Base-by-base conservation (phyloP, 2,888 invertebrate genomes). In the Peribatodes rhomboidaria region DNA sequence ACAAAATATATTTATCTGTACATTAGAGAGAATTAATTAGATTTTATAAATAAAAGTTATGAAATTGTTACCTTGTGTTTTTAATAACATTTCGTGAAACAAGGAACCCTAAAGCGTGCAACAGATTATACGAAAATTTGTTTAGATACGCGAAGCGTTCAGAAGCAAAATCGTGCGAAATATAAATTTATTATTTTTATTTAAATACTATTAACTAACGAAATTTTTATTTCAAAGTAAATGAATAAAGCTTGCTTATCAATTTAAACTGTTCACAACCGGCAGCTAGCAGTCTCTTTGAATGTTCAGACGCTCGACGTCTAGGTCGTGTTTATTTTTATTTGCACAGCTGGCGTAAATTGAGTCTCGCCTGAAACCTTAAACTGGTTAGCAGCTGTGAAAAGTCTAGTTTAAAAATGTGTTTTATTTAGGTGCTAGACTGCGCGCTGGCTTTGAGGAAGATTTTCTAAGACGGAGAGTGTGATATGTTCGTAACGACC, bases 21-120 rank as follows among this genome's bases (percentile, higher is more conserved):
- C 31, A 60, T 42, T 56, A 50, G 27, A 46, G n/a, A 65, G 14
- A n/a, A n/a, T n/a, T n/a, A 65, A 44, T 7, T 72, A 72, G 72
- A 72, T 72, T 70, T 70, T 65, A 69, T 59, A 65, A 72, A 69
- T 72, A 72, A 72, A 72, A 7, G 55, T n/a, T n/a, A n/a, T n/a
- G 10, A 69, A 65, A 44, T n/a, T 31, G 49, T 33, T 56, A 0
- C 50, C 13, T 13, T 27, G 14, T 22, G 10, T 20, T 46, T 44
- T 60, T 22, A 33, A 41, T 35, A 35, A 13, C n/a, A 13, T 13
- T 46, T 13, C 20, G 13, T 22, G 6, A 7, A 4, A 20, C 20
- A 22, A 2, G 31, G 9, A 8, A 16, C 10, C 3, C 49, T 27
- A n/a, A n/a, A n/a, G n/a, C n/a, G n/a, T n/a, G n/a, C n/a, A n/a